Percentiles rank a stretch among this genome's conserved stretches.
Conservation (phyloP, 2,888 invertebrate species). For the Meliscaeva auricollis region DNA sequence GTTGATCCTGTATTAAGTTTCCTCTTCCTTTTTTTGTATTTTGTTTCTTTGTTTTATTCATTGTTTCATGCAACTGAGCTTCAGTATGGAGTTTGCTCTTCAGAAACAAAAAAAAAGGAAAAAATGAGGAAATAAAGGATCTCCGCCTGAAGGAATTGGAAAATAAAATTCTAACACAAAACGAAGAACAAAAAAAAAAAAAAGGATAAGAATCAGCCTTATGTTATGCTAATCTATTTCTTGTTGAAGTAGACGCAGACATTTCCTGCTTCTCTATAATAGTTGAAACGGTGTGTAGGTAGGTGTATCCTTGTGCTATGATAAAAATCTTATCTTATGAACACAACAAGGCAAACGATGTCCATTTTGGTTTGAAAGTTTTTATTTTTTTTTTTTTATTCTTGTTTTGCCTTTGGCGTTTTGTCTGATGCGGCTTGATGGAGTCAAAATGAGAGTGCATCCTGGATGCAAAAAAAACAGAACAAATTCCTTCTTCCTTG, state of each 20-base stretch:
- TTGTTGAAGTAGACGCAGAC: slow-evolving; percentile 47
- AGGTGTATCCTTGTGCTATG: slow-evolving; percentile 32
- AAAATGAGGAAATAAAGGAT: slow-evolving; percentile 34
- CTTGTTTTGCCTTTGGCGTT: slow-evolving; percentile 47
- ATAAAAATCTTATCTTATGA: slow-evolving; percentile 48
- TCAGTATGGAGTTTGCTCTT: slow-evolving; percentile 33
- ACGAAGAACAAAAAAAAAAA: slow-evolving; percentile 1
- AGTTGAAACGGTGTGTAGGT: not conserved
- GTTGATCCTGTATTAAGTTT: slow-evolving; percentile 57
- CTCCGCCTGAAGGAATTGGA: slow-evolving; percentile 57
- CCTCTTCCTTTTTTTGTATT: not conserved
- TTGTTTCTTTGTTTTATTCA: not conserved
- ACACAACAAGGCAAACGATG: slow-evolving; percentile 44
- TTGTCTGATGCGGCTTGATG: slow-evolving; percentile 42
- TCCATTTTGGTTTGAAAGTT: slow-evolving; percentile 43
- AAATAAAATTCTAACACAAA: slow-evolving; percentile 28
- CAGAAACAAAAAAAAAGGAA: not conserved
- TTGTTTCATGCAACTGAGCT: slow-evolving; percentile 30
- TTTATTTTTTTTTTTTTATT: slow-evolving; percentile 2
- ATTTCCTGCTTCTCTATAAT: slow-evolving; percentile 26
- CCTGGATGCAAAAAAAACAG: slow-evolving; percentile 4
- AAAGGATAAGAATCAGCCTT: slow-evolving; percentile 61
- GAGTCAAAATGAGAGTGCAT: slow-evolving; percentile 25
- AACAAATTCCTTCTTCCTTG: slow-evolving; percentile 16
- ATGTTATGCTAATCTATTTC: slow-evolving; percentile 74